Evolutionary conservation across 2,113 vertebrate genomes (phyloP), one percentile per base, ranked within the genome.

Genomic region (Baryphthengus martii): DNA sequence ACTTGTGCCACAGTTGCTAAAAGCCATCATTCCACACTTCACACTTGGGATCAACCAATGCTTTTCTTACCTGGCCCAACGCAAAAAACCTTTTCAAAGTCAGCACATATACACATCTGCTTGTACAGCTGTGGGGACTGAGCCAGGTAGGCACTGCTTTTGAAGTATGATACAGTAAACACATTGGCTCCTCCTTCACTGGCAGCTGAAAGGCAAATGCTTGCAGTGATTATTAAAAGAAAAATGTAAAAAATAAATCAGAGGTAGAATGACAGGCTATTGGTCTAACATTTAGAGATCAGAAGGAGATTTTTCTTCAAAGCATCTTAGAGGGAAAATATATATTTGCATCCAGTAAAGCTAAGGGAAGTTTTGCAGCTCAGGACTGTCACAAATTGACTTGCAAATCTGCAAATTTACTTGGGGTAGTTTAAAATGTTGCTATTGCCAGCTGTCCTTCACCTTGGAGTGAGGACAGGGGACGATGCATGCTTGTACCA

Each of bases 51-150:
- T 71, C 86, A 75, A 37, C 23, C 56, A 52, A 90, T 20, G 42
- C 72, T 39, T 52, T 73, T 31, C 97, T 98, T 98, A 99, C 99
- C 99, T 98, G 99, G 99, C 83, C 99, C 99, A 49, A 99, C 97
- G 40, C 99, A 99, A 98, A 99, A 99, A 95, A 99, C 99, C 97
- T 99, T 99, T 94, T 99, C 99, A 97, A 99, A 99, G 96, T 99
- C 99, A 93, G 99, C 99, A 97, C 99, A 99, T 96, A 99, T 99
- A 92, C 99, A 99, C 99, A 99, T 99, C 97, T 99, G 99, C 98
- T 99, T 99, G 98, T 99, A 99, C 40, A 99, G 98, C 95, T 99
- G 99, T 39, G 99, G 99, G 42, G 99, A 99, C 98, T 99, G 99
- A 96, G 99, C 99, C 96, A 99, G 98, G 95, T 99, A 99, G 88